Evolutionary conservation across 2,113 vertebrate genomes (phyloP).

Genomic region (Lampris incognitus): DNA sequence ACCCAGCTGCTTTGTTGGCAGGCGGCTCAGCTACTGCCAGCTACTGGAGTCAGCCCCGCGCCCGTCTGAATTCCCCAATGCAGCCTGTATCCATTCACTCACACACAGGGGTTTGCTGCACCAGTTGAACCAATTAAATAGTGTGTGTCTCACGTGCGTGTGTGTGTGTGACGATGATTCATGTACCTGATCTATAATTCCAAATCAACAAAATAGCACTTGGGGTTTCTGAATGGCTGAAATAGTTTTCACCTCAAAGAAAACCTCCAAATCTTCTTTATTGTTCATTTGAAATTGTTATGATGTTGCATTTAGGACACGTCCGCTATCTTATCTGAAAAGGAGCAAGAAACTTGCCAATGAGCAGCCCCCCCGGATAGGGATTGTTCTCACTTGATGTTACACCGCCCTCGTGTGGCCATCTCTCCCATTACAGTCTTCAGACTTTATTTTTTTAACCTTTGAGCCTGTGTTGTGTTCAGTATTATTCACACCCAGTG

Average conservation of each 20-base stretch:
- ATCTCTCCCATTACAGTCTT: not conserved
- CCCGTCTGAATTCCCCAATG: conserved; percentile 77
- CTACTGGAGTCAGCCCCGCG: conserved; percentile 70
- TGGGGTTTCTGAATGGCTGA: too few relatives aligned
- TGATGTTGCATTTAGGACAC: conserved; percentile 4
- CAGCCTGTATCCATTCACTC: conserved; percentile 72
- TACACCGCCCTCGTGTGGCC: conserved; percentile 10
- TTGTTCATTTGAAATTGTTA: not conserved
- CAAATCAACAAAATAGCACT: too few relatives aligned
- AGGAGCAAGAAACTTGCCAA: conserved; percentile 7
- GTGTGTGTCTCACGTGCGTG: conserved; percentile 23
- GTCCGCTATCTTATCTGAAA: not conserved
- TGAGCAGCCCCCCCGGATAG: conserved; percentile 19
- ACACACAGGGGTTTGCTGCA: conserved; percentile 38
- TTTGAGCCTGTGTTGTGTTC: too few relatives aligned
- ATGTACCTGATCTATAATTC: too few relatives aligned
- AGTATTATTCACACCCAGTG: too few relatives aligned
- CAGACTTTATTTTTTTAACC: too few relatives aligned
- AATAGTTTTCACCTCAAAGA: too few relatives aligned
- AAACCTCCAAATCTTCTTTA: too few relatives aligned
- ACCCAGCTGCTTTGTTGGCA: conserved; percentile 80
- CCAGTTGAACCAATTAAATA: conserved; percentile 63
- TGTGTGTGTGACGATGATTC: not conserved
- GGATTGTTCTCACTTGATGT: not conserved
- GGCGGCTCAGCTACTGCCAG: conserved; percentile 54